A percentile compares a stretch with the other conserved stretches of the same genome.
Conservation (phyloP, 2,888 invertebrate species). For the Spisula subtruncata region DNA sequence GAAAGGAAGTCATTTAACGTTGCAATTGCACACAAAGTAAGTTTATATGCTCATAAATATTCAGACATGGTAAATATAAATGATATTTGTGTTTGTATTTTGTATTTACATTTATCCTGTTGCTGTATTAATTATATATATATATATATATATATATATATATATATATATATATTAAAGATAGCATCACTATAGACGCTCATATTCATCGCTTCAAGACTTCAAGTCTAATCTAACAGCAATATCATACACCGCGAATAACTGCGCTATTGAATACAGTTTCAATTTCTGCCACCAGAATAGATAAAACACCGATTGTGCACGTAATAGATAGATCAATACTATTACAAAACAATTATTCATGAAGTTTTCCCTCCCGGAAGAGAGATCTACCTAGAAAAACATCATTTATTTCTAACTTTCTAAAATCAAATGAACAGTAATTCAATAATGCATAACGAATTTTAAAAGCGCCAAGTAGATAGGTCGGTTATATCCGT, state of each 20-base stretch:
- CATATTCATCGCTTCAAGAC: background rate
- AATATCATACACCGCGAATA: background rate
- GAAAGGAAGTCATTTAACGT: too few species aligned
- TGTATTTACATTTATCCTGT: background rate
- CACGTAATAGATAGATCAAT: background rate
- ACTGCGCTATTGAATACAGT: background rate
- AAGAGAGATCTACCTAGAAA: background rate
- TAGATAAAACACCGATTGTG: background rate
- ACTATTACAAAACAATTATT: conserved; percentile 12
- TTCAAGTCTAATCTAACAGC: background rate
- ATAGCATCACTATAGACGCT: background rate
- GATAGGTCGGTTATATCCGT: background rate
- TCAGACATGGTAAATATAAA: background rate
- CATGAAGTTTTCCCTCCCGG: background rate
- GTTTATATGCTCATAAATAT: too few species aligned
- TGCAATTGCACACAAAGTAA: too few species aligned
- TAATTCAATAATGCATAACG: background rate
- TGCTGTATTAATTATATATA: background rate
- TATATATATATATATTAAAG: too few species aligned
- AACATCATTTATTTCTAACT: background rate
- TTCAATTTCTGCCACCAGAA: background rate
- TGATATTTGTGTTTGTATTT: background rate
- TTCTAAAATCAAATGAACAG: background rate
- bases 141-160: too few species aligned
- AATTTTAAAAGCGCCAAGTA: background rate